Conservation (phyloP, 1,140 invertebrate genomes). For the Helicoverpa zea region DNA sequence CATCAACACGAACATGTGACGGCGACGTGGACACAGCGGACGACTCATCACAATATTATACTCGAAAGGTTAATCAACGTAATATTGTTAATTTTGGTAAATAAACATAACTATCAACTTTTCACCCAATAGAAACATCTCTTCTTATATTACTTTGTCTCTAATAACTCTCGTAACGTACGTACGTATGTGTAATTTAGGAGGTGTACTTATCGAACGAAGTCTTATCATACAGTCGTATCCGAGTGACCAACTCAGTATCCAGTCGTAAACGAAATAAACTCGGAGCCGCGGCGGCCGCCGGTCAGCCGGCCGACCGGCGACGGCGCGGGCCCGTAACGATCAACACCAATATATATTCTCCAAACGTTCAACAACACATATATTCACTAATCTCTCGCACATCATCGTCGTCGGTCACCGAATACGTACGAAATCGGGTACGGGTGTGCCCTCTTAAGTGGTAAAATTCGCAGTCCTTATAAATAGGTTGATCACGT, state of each 20-base stretch:
- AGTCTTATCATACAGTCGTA: constrained; percentile 76
- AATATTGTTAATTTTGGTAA: constrained; percentile 81
- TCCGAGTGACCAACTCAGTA: constrained; percentile 80
- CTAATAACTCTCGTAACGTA: constrained; percentile 82
- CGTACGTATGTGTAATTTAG: constrained; percentile 77
- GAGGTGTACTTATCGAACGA: constrained; percentile 76
- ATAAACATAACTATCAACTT: constrained; percentile 83
- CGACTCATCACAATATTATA: constrained; percentile 71
- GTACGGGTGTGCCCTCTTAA: constrained; percentile 47
- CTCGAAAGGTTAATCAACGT: constrained; percentile 74
- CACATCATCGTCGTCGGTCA: constrained; percentile 74
- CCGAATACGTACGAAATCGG: constrained; percentile 72
- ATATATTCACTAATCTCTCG: constrained; percentile 85
- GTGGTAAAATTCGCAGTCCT: constrained; percentile 67
- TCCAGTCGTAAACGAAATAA: constrained; percentile 78
- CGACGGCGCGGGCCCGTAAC: constrained; percentile 62
- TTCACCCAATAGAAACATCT: constrained; percentile 84
- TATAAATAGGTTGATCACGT: constrained; percentile 73
- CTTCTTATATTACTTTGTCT: constrained; percentile 82
- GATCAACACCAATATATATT: constrained; percentile 85
- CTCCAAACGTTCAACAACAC: constrained; percentile 86
- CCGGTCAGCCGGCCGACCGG: constrained; percentile 43
- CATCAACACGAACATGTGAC: constrained; percentile 72
- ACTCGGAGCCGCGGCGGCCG: constrained; percentile 56
- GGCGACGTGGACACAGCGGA: constrained; percentile 57